Conservation (phyloP, 2,797 vertebrate species). For the Acipenser oxyrinchus region DNA sequence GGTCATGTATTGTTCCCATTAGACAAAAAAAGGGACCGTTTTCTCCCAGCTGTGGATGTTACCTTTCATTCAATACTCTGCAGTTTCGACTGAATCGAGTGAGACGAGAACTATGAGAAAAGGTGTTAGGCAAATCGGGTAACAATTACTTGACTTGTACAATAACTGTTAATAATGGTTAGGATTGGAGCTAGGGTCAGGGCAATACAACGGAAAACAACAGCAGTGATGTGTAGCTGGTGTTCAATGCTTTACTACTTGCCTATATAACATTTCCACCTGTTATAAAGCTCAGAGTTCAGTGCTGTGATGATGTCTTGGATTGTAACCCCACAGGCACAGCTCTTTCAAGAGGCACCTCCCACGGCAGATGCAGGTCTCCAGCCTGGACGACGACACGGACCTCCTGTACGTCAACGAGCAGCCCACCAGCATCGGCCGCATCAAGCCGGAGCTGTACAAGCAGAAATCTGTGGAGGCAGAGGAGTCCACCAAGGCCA, state of each 20-base stretch:
- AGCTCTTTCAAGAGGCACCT: constrained; percentile 78
- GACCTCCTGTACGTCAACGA: constrained; percentile 56
- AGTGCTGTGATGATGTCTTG: constrained; percentile 8
- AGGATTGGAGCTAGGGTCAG: neutral
- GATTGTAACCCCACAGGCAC: constrained; percentile 48
- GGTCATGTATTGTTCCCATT: too few relatives aligned
- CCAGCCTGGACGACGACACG: constrained; percentile 65
- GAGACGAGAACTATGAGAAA: too few relatives aligned
- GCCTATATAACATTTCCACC: neutral
- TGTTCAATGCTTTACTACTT: neutral
- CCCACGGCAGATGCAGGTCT: constrained; percentile 71
- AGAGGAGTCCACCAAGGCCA: constrained; percentile 59
- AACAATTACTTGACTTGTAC: neutral
- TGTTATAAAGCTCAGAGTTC: neutral
- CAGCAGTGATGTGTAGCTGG: neutral
- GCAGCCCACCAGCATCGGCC: constrained; percentile 68
- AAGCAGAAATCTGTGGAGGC: constrained; percentile 65
- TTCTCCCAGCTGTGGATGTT: too few relatives aligned
- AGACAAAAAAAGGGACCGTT: too few relatives aligned
- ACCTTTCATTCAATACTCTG: too few relatives aligned
- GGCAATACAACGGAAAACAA: neutral
- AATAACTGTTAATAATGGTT: constrained; percentile 1
- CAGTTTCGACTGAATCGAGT: too few relatives aligned
- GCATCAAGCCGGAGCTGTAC: constrained; percentile 75
- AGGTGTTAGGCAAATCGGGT: neutral